phyloP scores from a whole-genome alignment of 2,113 vertebrate genomes.

The Isichthys henryi region DNA sequence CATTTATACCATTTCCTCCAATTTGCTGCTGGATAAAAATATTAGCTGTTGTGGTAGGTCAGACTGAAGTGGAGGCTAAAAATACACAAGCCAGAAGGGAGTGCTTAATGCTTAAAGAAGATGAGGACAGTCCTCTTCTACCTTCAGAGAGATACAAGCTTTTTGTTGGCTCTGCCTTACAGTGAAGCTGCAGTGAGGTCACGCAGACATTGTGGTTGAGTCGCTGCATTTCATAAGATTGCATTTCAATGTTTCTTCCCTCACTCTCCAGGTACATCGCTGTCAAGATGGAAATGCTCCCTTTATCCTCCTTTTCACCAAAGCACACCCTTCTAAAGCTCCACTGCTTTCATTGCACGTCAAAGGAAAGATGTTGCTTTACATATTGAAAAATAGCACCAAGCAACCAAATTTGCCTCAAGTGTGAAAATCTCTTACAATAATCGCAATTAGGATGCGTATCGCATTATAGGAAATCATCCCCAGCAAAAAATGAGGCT shows the following conservation, averaged over 20 bases:
- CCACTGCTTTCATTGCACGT: not conserved
- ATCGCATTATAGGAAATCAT: not conserved
- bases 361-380: not conserved
- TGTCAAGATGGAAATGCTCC: not conserved
- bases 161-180: not conserved
- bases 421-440: not conserved
- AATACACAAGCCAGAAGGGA: not conserved
- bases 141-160: not conserved
- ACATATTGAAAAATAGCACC: not conserved
- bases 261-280: not conserved
- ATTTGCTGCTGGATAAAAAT: not conserved
- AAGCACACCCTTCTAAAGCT: not conserved
- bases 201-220: not conserved
- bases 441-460: not conserved
- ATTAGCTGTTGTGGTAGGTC: not conserved
- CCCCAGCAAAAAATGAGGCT: not conserved
- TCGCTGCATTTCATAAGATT: not conserved
- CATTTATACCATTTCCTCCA: not conserved
- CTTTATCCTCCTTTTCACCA: not conserved
- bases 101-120: not conserved
- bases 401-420: not conserved
- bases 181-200: not conserved
- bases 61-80: not conserved
- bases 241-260: not conserved
- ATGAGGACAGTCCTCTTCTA: not conserved